Conservation (phyloP, 2,888 invertebrate genomes). For the Dromius quadrimaculatus region DNA sequence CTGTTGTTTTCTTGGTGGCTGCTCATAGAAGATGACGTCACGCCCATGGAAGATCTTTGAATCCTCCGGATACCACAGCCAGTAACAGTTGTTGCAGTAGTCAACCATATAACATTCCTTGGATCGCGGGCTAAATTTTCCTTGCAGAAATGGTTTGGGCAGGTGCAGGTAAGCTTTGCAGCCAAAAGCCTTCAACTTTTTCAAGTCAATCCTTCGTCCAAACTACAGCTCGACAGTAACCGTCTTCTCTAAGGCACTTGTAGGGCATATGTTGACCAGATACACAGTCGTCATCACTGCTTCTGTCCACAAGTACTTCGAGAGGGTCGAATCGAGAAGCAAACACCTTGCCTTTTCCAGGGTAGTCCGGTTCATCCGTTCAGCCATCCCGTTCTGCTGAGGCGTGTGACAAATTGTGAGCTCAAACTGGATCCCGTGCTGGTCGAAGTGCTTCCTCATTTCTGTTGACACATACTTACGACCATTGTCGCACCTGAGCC, state of each 20-base stretch:
- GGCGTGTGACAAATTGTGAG: too few species aligned
- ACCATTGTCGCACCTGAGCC: constrained; percentile 59
- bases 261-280: too few species aligned
- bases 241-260: too few species aligned
- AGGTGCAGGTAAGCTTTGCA: background rate
- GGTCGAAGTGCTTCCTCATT: constrained; percentile 55
- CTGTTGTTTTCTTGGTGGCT: background rate
- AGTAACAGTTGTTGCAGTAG: constrained; percentile 56
- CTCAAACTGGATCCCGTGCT: constrained; percentile 57
- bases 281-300: too few species aligned
- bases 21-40: constrained; percentile 57
- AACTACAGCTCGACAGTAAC: too few species aligned
- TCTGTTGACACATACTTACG: constrained; percentile 60
- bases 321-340: too few species aligned
- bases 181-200: too few species aligned
- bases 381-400: too few species aligned
- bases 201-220: too few species aligned
- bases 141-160: constrained; percentile 2
- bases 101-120: constrained; percentile 53
- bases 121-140: constrained; percentile 38
- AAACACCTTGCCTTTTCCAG: too few species aligned
- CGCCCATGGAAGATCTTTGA: constrained; percentile 54
- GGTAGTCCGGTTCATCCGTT: too few species aligned
- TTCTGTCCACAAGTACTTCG: too few species aligned
- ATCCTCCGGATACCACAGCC: constrained; percentile 55